Conservation (phyloP, 2,113 vertebrate species). For the Phaethornis superciliosus region DNA sequence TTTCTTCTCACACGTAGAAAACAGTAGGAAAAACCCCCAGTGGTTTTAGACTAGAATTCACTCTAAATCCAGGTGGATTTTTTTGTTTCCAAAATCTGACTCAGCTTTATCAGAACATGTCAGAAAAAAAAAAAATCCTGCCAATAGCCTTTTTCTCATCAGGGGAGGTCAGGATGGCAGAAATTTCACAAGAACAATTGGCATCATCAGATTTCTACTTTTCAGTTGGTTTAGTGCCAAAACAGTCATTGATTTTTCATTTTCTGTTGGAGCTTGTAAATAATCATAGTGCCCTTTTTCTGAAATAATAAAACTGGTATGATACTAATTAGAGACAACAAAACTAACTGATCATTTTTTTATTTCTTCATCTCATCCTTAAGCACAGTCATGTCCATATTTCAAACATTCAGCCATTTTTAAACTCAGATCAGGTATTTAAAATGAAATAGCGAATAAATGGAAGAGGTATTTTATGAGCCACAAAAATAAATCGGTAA, state of each 20-base stretch:
- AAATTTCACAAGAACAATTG: conserved; percentile 45
- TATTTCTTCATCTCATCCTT: background rate
- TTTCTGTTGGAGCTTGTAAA: background rate
- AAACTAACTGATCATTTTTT: background rate
- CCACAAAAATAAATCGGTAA: conserved; percentile 4
- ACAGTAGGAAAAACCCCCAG: background rate
- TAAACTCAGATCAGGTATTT: background rate
- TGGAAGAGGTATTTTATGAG: background rate
- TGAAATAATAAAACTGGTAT: background rate
- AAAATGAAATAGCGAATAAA: conserved; percentile 31
- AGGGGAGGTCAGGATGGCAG: background rate
- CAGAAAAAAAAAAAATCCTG: background rate
- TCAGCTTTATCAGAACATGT: background rate
- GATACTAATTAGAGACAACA: background rate
- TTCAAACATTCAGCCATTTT: background rate
- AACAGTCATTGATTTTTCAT: conserved; percentile 17
- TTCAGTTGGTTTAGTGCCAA: conserved; percentile 22
- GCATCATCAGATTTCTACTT: conserved; percentile 18
- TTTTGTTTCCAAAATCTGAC: background rate
- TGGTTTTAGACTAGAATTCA: background rate
- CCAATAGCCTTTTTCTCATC: background rate
- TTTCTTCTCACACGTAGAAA: background rate
- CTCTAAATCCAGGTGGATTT: background rate
- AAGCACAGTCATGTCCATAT: background rate
- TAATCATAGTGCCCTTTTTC: background rate